Evolutionary conservation across 2,113 vertebrate species (phyloP), one percentile per base, ranked within the genome.

Genomic region (Seriola aureovittata): DNA sequence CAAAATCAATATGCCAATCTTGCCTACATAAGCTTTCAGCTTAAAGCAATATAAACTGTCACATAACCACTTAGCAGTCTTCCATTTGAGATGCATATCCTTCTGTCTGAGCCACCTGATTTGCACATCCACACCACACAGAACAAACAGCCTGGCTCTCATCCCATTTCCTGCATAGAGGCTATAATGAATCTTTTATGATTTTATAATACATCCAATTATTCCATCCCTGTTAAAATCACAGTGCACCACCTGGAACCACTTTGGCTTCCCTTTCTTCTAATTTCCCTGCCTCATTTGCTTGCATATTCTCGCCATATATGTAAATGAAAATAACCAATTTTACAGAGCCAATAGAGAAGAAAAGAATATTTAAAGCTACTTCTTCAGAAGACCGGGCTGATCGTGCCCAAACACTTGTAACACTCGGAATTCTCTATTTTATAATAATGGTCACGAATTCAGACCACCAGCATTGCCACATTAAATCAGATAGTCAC

Each of bases 181-280:
- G 80, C 64, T 81, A 67, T 88, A 89, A 91, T 94, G 91, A 93
- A 94, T 94, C 91, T 93, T 93, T 92, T 89, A 93, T 91, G 91
- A 89, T 91, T 93, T 93, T 89, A 89, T 93, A 93, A 93, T 92
- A 92, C 89, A 91, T 83, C 88, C 85, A 92, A 90, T 93, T 93
- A 93, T 89, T 79, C 82, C 90, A 85, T 36, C 89, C 76, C 82
- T 91, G 86, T 92, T 92, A 90, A 91, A 93, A 92, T 89, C 90
- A 92, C 90, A 88, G 88, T 63, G 82, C 84, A 69, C 88, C 92
- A 93, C 93, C 93, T 92, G 92, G 93, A 93, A 92, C 85, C 91
- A 92, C 91, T 93, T 92, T 92, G 88, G 86, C 82, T 88, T 75
- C 69, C 73, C 78, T 87, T 85, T 91, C 71, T 91, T 88, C 82